These are phyloP conservation scores for Byasa hedistus DNA, from an alignment of 2,888 invertebrate genomes.

Conservation along the genomic window DNA sequence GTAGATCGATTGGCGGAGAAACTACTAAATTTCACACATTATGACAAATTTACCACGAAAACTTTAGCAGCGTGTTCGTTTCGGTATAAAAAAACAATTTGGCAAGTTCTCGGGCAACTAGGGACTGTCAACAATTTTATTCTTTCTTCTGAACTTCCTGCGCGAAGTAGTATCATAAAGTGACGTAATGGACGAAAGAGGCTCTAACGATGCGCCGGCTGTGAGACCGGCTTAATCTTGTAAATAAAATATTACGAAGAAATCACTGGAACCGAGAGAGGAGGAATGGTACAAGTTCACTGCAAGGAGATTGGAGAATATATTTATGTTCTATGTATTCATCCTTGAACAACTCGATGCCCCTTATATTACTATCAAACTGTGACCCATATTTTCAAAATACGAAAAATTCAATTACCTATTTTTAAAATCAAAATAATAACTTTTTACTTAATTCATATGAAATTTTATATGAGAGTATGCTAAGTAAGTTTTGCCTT, in stretches of 20 bases:
- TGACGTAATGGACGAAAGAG: conserved; percentile 61
- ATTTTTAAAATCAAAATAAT: no score
- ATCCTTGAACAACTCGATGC: no score
- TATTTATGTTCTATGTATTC: conserved; percentile 34
- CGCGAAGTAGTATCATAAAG: conserved; percentile 63
- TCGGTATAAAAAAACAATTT: conserved; percentile 45
- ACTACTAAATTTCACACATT: conserved; percentile 40
- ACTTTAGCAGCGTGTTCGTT: conserved; percentile 39
- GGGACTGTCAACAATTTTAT: conserved; percentile 56
- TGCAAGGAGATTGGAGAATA: conserved; percentile 53
- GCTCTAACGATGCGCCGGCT: conserved; percentile 57
- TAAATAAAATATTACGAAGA: conserved; percentile 76
- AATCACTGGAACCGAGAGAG: conserved; percentile 59
- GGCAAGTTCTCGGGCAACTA: conserved; percentile 38
- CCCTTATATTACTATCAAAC: no score
- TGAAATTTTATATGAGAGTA: no score
- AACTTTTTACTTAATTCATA: no score
- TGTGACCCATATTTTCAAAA: no score
- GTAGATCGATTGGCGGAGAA: conserved; percentile 9
- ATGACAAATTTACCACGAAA: conserved; percentile 51
- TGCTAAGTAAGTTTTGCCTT: no score
- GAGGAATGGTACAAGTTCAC: conserved; percentile 51
- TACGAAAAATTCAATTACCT: no score
- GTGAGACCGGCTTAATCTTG: conserved; percentile 58
- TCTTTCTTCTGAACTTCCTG: conserved; percentile 47